A percentile compares a stretch with the other conserved stretches of the same genome.
These are phyloP conservation scores for Clarias laeviceps DNA, from an alignment of 2,797 vertebrate species.

Conservation along the genomic window DNA sequence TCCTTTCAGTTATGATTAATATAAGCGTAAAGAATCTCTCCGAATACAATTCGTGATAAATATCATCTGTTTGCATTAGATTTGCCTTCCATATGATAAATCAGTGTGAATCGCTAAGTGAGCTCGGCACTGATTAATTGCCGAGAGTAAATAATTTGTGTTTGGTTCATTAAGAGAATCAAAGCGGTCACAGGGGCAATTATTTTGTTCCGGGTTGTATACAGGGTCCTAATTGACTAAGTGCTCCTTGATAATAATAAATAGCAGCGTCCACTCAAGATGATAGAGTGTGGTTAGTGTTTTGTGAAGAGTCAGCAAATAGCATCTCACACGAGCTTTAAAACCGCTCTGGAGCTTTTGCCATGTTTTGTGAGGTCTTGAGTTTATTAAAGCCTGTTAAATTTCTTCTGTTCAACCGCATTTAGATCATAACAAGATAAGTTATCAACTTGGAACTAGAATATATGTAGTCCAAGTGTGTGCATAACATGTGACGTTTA, in stretches of 20 bases:
- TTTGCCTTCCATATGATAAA: neutral
- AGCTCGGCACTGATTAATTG: conserved; percentile 8
- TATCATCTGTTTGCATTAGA: neutral
- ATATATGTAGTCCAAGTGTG: neutral
- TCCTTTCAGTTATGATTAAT: neutral
- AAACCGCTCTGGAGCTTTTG: neutral
- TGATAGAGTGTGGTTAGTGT: neutral
- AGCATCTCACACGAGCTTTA: neutral
- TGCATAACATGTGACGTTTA: neutral
- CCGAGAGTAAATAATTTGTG: conserved; percentile 32
- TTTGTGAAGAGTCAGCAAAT: conserved; percentile 1
- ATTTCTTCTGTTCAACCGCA: neutral
- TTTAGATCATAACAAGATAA: neutral
- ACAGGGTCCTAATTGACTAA: conserved; percentile 35
- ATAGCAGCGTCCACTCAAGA: neutral
- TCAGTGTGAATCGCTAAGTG: neutral
- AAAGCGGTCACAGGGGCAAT: conserved; percentile 24
- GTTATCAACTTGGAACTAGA: neutral
- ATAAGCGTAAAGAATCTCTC: neutral
- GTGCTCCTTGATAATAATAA: conserved; percentile 17
- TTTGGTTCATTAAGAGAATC: conserved; percentile 31
- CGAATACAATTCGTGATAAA: neutral
- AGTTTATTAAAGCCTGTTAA: neutral
- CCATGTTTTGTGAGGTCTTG: neutral
- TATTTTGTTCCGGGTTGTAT: conserved; percentile 24